phyloP scores from a whole-genome alignment of 2,888 invertebrate species.

The Tortricodes alternella region DNA sequence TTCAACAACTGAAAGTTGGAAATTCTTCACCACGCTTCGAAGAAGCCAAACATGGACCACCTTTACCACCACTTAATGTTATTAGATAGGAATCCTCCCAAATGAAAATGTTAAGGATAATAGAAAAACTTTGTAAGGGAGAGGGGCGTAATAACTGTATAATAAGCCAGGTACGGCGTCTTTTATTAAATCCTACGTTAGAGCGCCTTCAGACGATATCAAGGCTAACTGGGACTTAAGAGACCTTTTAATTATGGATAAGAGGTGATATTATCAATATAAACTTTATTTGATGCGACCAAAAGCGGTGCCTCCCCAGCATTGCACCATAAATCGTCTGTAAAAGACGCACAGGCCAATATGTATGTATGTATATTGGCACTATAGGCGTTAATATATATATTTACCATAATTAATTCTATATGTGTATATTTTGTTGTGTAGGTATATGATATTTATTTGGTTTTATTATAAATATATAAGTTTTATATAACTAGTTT shows the following conservation, averaged over 20 bases:
- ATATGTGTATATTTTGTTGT: too few species aligned
- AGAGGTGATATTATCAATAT: neutral
- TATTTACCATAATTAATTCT: too few species aligned
- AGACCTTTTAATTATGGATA: neutral
- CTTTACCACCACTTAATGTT: conserved; percentile 41
- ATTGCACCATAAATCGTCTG: too few species aligned
- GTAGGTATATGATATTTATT: too few species aligned
- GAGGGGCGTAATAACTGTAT: conserved; percentile 33
- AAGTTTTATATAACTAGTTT: too few species aligned
- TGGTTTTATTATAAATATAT: too few species aligned
- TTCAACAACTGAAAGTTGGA: neutral
- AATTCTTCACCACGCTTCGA: conserved; percentile 29
- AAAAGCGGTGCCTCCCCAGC: too few species aligned
- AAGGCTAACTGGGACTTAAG: neutral
- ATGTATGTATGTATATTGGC: too few species aligned
- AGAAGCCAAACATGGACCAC: conserved; percentile 34
- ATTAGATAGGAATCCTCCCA: conserved; percentile 51
- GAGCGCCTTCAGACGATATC: neutral
- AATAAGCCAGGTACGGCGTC: conserved; percentile 15
- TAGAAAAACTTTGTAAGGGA: conserved; percentile 53
- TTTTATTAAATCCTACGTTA: conserved; percentile 2
- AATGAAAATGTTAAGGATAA: conserved; percentile 63
- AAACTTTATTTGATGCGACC: neutral
- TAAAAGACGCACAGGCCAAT: too few species aligned
- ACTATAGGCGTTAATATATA: too few species aligned